Evolutionary conservation across 2,888 invertebrate species (phyloP).

Genomic region (Meganola albula): DNA sequence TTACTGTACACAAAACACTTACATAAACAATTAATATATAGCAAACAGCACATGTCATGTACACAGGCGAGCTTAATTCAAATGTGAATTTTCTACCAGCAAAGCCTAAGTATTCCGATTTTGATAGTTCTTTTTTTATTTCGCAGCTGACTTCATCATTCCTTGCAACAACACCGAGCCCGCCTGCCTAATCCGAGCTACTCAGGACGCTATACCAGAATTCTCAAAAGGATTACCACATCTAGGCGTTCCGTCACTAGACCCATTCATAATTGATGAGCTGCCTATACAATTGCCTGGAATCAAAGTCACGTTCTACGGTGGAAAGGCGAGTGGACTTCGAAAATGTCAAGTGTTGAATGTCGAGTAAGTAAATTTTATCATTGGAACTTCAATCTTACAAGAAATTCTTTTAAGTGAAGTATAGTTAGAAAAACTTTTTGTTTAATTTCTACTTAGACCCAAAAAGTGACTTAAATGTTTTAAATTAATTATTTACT

Average conservation of each 20-base stretch:
- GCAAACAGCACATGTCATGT: not conserved
- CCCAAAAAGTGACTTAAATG: too few relatives aligned
- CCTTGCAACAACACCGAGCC: slow-evolving; percentile 66
- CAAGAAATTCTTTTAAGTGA: too few relatives aligned
- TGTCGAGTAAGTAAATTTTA: slow-evolving; percentile 63
- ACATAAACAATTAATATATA: not conserved
- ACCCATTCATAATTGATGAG: slow-evolving; percentile 64
- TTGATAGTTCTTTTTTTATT: slow-evolving; percentile 4
- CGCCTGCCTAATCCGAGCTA: slow-evolving; percentile 58
- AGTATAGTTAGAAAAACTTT: too few relatives aligned
- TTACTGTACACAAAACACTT: too few relatives aligned
- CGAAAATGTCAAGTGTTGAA: slow-evolving; percentile 64
- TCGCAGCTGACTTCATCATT: slow-evolving; percentile 63
- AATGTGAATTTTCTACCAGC: too few relatives aligned
- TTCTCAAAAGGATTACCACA: slow-evolving; percentile 62
- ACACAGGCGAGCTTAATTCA: too few relatives aligned
- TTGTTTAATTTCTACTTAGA: too few relatives aligned
- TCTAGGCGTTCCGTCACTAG: slow-evolving; percentile 59
- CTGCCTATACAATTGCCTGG: slow-evolving; percentile 68
- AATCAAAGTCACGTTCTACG: slow-evolving; percentile 65
- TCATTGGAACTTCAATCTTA: too few relatives aligned
- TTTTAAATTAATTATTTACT: too few relatives aligned
- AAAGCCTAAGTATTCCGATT: not conserved
- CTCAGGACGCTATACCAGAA: slow-evolving; percentile 62
- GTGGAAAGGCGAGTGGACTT: slow-evolving; percentile 63